Evolutionary conservation across 2,797 vertebrate species (phyloP), one percentile per base, ranked within the genome.

Genomic region (Acrocephalus scirpaceus): DNA sequence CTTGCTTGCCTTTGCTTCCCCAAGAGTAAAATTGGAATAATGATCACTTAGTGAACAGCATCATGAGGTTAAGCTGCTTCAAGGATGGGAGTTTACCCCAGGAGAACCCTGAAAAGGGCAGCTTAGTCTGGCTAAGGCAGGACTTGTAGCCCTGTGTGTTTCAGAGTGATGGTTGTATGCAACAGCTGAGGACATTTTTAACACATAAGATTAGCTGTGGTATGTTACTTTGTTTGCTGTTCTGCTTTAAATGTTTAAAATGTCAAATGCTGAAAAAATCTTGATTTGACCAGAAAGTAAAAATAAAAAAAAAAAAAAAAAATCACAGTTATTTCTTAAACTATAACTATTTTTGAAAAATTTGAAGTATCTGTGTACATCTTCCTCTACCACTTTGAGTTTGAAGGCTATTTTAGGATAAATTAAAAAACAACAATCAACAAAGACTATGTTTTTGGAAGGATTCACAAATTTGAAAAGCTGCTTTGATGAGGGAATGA

Each of bases 21-120:
- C 42, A n/a, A 42, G 30, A 80, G 65, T 64, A 86, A 93, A 80
- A 86, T 91, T 78, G 93, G 91, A 82, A 57, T 86, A 78, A 90
- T 15, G 34, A 76, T 91, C 44, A 34, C 42, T 71, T 56, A 57
- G 53, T 13, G 62, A 84, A 34, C 23, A 42, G 32, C 25, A 0
- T 84, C 53, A 21, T 22, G 54, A 92, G 36, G 53, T 61, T 87
- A 92, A 94, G 64, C 84, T 74, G 75, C 88, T 91, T 88, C 51
- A 10, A 50, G 85, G 57, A 51, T 23, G 47, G 50, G 61, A 86
- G 45, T 90, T 91, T 57, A 86, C 57, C 78, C 34, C 50, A 71
- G 72, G 61, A 94, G 89, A 95, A 77, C 65, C 36, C 67, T n/a
- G 22, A 14, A 58, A 78, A 90, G 82, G 88, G 44, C 54, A 88